Evolutionary conservation across 1,140 invertebrate genomes (phyloP).

Genomic region (Oncopodura yosiiana): DNA sequence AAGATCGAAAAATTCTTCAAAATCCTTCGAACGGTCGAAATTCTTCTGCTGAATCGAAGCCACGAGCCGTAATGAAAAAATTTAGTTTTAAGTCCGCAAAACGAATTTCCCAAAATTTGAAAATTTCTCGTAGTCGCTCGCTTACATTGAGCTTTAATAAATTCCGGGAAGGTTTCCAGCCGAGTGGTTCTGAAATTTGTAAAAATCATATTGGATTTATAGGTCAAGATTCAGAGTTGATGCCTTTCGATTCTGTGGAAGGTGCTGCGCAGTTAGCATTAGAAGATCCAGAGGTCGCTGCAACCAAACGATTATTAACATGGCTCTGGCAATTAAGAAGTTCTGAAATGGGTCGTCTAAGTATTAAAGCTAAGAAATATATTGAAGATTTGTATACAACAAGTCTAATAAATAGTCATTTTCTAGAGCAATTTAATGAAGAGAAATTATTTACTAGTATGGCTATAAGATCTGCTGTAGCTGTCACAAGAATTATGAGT

Average conservation of each 20-base stretch:
- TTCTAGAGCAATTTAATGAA: slow-evolving; percentile 30
- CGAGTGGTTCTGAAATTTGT: slow-evolving; percentile 18
- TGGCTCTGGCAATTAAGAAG: slow-evolving; percentile 34
- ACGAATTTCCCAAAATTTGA: slow-evolving; percentile 10
- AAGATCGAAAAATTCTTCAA: slow-evolving; percentile 11
- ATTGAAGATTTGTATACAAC: slow-evolving; percentile 20
- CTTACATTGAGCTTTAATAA: background rate
- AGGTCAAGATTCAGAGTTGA: slow-evolving; percentile 3
- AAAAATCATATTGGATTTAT: slow-evolving; percentile 8
- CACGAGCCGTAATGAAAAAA: background rate
- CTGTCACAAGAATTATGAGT: slow-evolving; percentile 23
- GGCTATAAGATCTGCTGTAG: slow-evolving; percentile 29
- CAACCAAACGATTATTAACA: slow-evolving; percentile 29
- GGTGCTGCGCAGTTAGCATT: slow-evolving; percentile 22
- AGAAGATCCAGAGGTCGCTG: slow-evolving; percentile 31
- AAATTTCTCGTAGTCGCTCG: too few species aligned
- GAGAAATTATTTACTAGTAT: slow-evolving; percentile 23
- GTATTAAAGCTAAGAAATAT: slow-evolving; percentile 25
- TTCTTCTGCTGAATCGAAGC: background rate
- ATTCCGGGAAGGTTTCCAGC: slow-evolving; percentile 12
- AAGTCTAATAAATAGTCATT: slow-evolving; percentile 26
- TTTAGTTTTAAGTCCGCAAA: background rate
- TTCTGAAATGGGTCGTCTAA: slow-evolving; percentile 32
- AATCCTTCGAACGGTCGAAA: background rate
- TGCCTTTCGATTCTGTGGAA: too few species aligned